Percentiles rank a stretch among this genome's conserved stretches.
Conservation (phyloP, 2,888 invertebrate species). For the Prosapia bicincta region DNA sequence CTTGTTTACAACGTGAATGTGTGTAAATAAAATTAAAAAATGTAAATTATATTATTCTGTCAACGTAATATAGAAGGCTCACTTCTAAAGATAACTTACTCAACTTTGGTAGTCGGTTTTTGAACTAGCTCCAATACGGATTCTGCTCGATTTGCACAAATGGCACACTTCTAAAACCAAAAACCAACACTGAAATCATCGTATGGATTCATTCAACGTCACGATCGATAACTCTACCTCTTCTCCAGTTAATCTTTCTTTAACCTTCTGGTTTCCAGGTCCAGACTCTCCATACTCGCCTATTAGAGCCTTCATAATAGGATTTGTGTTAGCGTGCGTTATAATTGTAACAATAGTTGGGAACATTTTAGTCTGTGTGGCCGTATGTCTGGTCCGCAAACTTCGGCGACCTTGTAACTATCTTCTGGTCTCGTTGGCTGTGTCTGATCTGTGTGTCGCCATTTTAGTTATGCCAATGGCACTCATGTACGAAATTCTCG, state of each 20-base stretch:
- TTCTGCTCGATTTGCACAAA: no score
- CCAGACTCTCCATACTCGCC: conserved; percentile 48
- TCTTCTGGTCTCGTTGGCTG: conserved; percentile 89
- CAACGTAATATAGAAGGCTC: no score
- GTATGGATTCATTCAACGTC: not conserved
- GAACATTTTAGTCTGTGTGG: conserved; percentile 91
- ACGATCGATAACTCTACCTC: not conserved
- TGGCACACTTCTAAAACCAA: not conserved
- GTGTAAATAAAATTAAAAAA: no score
- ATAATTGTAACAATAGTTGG: conserved; percentile 65
- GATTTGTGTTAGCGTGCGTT: conserved; percentile 48
- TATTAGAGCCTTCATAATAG: conserved; percentile 61
- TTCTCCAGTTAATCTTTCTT: not conserved
- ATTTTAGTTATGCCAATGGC: conserved; percentile 97
- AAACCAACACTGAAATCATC: not conserved
- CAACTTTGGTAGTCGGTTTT: no score
- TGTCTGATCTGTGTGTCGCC: conserved; percentile 95
- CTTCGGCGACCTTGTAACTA: conserved; percentile 88
- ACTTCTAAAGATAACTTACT: no score
- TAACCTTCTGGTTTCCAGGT: conserved; percentile 44
- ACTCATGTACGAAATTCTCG: conserved; percentile 87
- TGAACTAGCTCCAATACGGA: no score
- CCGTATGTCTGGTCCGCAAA: conserved; percentile 91
- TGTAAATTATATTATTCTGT: no score
- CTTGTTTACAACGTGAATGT: no score